A percentile compares a stretch with the other conserved stretches of the same genome.
phyloP scores from a whole-genome alignment of 2,113 vertebrate genomes.

The Atrichornis clamosus region DNA sequence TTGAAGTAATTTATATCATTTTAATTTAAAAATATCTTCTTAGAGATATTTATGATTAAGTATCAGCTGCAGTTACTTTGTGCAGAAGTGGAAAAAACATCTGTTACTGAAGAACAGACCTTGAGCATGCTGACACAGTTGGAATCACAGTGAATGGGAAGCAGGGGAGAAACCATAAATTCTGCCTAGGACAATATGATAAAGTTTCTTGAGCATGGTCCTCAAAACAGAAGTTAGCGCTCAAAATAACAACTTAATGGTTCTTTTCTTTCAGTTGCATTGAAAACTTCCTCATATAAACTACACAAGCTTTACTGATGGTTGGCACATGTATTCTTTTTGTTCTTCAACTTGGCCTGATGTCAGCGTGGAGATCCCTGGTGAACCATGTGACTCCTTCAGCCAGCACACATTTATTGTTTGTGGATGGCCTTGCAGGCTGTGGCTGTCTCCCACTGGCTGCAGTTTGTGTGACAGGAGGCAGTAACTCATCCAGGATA shows the following conservation, averaged over 20 bases:
- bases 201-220: background rate
- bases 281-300: background rate
- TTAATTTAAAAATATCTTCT: conserved; percentile 41
- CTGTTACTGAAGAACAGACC: background rate
- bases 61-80: conserved; percentile 47
- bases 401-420: rapidly evolving
- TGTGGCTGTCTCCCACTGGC: background rate
- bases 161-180: background rate
- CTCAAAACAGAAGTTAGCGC: background rate
- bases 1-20: conserved; percentile 14
- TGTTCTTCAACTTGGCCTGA: no score
- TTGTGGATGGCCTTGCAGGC: background rate
- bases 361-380: no score
- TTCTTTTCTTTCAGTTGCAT: background rate
- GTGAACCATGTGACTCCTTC: background rate
- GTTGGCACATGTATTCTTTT: background rate
- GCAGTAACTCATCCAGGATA: background rate
- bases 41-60: conserved; percentile 17
- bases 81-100: background rate
- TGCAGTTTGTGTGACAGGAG: background rate
- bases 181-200: background rate
- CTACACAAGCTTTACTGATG: background rate
- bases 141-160: background rate
- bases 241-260: background rate
- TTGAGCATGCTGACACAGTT: background rate